Conservation (phyloP, 2,888 invertebrate species). For the Eudemis profundana region DNA sequence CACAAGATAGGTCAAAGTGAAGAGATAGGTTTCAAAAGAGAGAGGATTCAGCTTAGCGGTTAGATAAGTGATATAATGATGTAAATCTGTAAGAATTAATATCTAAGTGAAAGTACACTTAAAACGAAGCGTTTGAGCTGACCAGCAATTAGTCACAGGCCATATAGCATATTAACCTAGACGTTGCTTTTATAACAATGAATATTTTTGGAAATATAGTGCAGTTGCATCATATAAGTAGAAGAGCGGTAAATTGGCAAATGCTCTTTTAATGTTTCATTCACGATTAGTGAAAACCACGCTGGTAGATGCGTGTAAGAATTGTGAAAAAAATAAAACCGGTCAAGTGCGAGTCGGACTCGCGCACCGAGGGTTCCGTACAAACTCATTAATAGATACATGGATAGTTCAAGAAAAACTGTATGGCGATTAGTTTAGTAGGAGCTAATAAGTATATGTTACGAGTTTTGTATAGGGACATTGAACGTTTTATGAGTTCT, state of each 20-base stretch:
- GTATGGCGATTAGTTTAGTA: too few species aligned
- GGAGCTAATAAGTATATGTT: too few species aligned
- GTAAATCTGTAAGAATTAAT: background rate
- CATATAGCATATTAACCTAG: slow-evolving; percentile 4
- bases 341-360: too few species aligned
- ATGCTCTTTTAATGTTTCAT: background rate
- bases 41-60: background rate
- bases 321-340: too few species aligned
- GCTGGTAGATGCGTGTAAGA: too few species aligned
- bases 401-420: too few species aligned
- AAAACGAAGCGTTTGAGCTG: slow-evolving; percentile 4
- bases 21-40: background rate
- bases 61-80: slow-evolving; percentile 2
- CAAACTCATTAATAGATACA: too few species aligned
- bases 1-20: background rate
- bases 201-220: background rate
- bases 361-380: too few species aligned
- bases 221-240: background rate
- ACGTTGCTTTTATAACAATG: slow-evolving; percentile 9
- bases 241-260: too few species aligned
- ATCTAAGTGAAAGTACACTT: background rate
- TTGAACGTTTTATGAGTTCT: too few species aligned
- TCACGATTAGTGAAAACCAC: background rate
- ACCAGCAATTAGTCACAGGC: slow-evolving; percentile 19
- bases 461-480: too few species aligned